phyloP scores from a whole-genome alignment of 2,888 invertebrate species.

The Rhopalosiphum nymphaeae region DNA sequence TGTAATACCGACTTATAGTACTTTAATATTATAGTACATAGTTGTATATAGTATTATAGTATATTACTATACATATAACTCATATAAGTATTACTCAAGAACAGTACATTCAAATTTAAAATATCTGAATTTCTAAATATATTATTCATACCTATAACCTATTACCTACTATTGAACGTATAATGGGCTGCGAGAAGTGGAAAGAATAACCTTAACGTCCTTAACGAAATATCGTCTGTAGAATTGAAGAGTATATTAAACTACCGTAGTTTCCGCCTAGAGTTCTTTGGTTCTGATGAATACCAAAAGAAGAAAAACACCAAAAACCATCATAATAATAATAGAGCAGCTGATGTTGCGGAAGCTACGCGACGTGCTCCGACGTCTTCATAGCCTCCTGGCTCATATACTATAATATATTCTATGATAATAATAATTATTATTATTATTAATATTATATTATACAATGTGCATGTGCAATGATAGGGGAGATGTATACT shows the following conservation, averaged over 20 bases:
- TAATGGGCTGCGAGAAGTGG: not conserved
- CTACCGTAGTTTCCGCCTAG: not conserved
- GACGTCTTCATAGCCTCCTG: too few species aligned
- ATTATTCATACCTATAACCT: not conserved
- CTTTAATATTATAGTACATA: not conserved
- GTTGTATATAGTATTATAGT: not conserved
- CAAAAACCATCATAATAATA: not conserved
- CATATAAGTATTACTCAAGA: not conserved
- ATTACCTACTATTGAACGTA: not conserved
- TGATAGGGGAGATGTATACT: constrained; percentile 21
- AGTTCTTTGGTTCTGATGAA: not conserved
- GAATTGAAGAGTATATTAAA: not conserved
- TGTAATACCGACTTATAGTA: not conserved
- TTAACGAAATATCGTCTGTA: not conserved
- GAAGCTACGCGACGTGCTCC: not conserved
- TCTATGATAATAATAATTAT: not conserved
- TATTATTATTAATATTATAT: not conserved
- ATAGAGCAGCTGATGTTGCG: not conserved
- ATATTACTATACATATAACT: too few species aligned
- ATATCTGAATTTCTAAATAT: not conserved
- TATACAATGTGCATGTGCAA: not conserved
- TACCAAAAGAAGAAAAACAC: not conserved
- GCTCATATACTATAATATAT: not conserved
- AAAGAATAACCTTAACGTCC: not conserved
- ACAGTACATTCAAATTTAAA: not conserved